Base-by-base conservation (phyloP, 2,888 invertebrate species). In the Flexamia atlantica region DNA sequence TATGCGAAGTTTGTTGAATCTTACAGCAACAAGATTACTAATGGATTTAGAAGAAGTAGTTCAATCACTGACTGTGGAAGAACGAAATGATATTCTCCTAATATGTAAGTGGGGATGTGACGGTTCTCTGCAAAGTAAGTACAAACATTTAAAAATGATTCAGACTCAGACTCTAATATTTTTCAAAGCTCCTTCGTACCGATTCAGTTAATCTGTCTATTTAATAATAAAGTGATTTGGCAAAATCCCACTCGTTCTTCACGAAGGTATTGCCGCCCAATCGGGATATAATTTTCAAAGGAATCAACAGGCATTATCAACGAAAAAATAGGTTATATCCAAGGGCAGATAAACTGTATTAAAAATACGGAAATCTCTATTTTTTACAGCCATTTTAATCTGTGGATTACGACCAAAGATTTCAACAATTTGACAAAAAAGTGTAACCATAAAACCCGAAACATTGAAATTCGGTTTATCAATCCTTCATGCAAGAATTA, bases 191-290 rank as follows among this genome's bases (percentile, higher is more conserved):
- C 82, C 9, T 84, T 88, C 80, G 87, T 87, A 23, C 86, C 87
- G 82, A 40, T 87, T 23, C 85, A 83, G 85, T 42, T 87, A 68
- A 76, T 85, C 70, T 64, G 60, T 23, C 81, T 81, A 30, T 83
- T 82, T 84, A 84, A 85, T 68, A 87, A 86, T n/a, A 40, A 32
- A n/a, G 30, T 7, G 17, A 60, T 88, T 76, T 88, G 88, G 87
- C 85, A 88, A 84, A 89, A 88, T 83, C 88, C 88, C 46, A 86
- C 85, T n/a, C 88, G 88, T 25, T 88, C 88, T 14, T 88, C 88
- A 25, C 85, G 87, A 9, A 64, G 88, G 74, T 89, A 84, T 84
- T 89, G 88, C 83, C 86, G 88, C 9, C 88, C 88, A n/a, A 88
- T 89, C 32, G 74, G 88, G 76, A 85, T 89, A 20, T 68, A 87